Base-by-base conservation (phyloP, 2,888 invertebrate genomes). In the Molanna angustata region DNA sequence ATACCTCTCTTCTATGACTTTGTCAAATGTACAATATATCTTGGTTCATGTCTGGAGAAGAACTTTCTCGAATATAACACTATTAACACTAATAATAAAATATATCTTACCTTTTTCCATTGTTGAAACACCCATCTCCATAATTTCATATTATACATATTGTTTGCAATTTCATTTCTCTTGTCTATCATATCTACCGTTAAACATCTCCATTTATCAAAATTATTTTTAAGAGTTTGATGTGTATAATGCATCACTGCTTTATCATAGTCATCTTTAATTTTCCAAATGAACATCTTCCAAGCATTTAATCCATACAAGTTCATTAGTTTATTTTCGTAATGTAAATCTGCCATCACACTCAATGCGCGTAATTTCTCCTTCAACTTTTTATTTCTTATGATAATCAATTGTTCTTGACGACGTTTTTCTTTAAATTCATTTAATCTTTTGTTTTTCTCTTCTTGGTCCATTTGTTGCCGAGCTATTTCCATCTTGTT, bases 351-450 rank as follows among this genome's bases (percentile, higher is more conserved):
- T 11, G 76, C 75, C 75, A 77, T 76, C n/a, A 77, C 76, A 50
- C 63, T 70, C 2, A 77, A 66, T 9, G 73, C 71, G 57, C 76
- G 65, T 59, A 75, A 65, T 63, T 72, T 68, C 56, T 74, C 76
- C 4, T 69, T 68, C 54, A 71, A 66, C 60, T 79, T 80, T 65
- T 81, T 82, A 61, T 80, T 80, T 57, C 79, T 68, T 53, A 83
- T 79, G 62, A 77, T 82, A 19, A 83, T 78, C 61, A 79, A 71
- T 66, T 82, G 82, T 63, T 86, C 80, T 60, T 72, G 76, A 50
- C 73, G 78, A 16, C 81, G 73, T 63, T 79, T 82, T 57, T 84
- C 80, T 62, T 79, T 80, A 27, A 85, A 73, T 54, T 83, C 81
- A 63, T 80, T 77, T 4, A 80, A 74, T 49, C 78, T 74, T 63